Evolutionary conservation across 1,140 invertebrate genomes (phyloP), one percentile per base, ranked within the genome.

Genomic region (Lucilia cuprina): DNA sequence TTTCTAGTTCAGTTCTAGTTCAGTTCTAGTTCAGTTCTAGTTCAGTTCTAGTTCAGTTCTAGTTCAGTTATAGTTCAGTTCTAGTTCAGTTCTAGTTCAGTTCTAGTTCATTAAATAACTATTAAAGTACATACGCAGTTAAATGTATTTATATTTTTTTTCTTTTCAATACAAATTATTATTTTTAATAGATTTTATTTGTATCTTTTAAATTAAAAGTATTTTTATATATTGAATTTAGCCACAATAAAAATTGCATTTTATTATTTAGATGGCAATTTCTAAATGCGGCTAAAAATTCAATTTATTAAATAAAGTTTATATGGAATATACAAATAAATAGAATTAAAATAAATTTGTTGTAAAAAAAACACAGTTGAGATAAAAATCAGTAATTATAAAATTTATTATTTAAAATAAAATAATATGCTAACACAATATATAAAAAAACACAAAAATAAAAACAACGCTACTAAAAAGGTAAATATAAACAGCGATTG

Each of bases 331-430:
- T 30, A 30, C 25, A 74, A 74, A 10, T 19, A 65, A 65, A 65
- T 19, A 74, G 41, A 41, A 41, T 8, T 41, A 41, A 41, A 41
- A 41, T 41, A 41, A 41, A 41, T 55, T 12, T 55, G 17, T 55
- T 10, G 13, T 7, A 41, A 77, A 17, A 41, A 77, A n/a, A 77
- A 77, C n/a, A 77, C 12, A 17, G 10, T 77, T 41, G 41, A 41
- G 74, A 77, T 77, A 77, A 30, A 19, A 34, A 77, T 77, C 74
- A 77, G 74, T 77, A 77, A 77, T 77, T 77, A 77, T 77, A 35
- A 35, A 77, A 77, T 77, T 77, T 77, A 77, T 77, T 77, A 77
- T 77, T 34, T 41, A 14, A 55, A 55, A 55, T 55, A 13, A 13
- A 41, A 41, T 41, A 30, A 49, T 49, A 49, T 49, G 49, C 49